Base-by-base conservation (phyloP, 2,888 invertebrate species). In the Tipula unca region DNA sequence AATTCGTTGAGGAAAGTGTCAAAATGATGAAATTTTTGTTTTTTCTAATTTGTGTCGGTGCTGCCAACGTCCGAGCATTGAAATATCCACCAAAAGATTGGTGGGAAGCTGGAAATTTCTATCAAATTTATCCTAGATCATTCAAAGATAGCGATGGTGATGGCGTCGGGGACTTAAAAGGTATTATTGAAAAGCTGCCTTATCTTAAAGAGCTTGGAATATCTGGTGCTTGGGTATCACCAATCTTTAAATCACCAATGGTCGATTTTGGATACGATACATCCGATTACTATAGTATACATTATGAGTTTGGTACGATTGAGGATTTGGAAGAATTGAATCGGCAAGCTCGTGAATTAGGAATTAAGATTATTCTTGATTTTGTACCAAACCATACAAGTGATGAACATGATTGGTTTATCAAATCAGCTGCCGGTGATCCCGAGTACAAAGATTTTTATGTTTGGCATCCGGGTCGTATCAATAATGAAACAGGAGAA, bases 181-280 rank as follows among this genome's bases (percentile, higher is more conserved):
- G 94, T 8, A 93, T 94, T 84, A 92, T 92, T 13, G 91, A 91
- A 10, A 92, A 93, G 86, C 86, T 94, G 85, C 92, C 93, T 10
- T 94, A 96, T 88, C 92, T 96, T 32, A 91, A 91, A 54, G 93
- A 95, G 6, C 91, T 95, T 0, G 95, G 95, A 0, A 92, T 97
- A 0, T 94, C 93, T 6, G 95, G 95, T 0, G 93, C 96, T 86
- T 97, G 97, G 96, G 91, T 98, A 86, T 96, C 96, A 0, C 97
- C 97, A 0, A 95, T 98, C 88, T 96, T 94, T 90, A 91, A 92
- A 86, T 96, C 96, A 0, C 97, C 97, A 0, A 95, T 96, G 95
- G 92, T 93, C 0, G 97, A 98, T 90, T 95, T 95, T 89, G 97
- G 97, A 0, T 97, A 97, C 88, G 97, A 98, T 89, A 95, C 97